Base-by-base conservation (phyloP, 2,888 invertebrate species). In the Scaptomyza caliginosa region DNA sequence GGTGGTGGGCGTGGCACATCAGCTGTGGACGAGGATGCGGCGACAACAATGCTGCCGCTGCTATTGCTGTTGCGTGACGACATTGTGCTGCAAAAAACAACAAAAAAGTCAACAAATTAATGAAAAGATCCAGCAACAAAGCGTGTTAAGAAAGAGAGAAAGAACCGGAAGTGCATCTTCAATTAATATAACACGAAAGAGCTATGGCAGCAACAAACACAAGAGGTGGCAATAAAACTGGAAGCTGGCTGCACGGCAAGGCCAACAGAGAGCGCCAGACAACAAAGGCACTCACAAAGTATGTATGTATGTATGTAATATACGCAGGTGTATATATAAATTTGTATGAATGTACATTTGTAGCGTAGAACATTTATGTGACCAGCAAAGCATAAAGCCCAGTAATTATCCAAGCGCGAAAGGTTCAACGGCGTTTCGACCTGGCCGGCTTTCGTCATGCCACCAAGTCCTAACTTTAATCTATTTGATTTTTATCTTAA, bases 1-100 rank as follows among this genome's bases (percentile, higher is more conserved):
- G 91, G 91, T 57, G 91, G 91, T 52, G 91, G 90, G 55, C 90
- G 88, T 68, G 91, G 91, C 70, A 82, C 88, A 55, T 89, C 81
- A 13, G 43, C 23, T 23, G 62, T 49, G 39, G 74, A 74, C n/a
- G 71, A 67, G 63, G 76, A 66, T 39, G 71, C 57, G 16, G 55
- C 59, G 34, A 48, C 56, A 38, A 43, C 65, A 39, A 17, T 19
- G 38, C 28, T 52, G 28, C 58, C 50, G 43, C 67, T 71, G 54
- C 54, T 67, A 46, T 67, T 80, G 57, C 71, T 84, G 58, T 65
- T 77, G 67, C 82, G 82, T 46, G 74, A 74, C 62, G 82, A 84
- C 86, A 83, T 83, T 50, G 42, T 56, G 49, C 56, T 60, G 59
- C 36, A 62, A 58, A 45, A 32, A 42, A n/a, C n/a, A n/a, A n/a